Percentiles rank a stretch among this genome's conserved stretches.
These are phyloP conservation scores for Eulemur mongoz DNA, from an alignment of 2,797 vertebrate genomes.

Conservation along the genomic window DNA sequence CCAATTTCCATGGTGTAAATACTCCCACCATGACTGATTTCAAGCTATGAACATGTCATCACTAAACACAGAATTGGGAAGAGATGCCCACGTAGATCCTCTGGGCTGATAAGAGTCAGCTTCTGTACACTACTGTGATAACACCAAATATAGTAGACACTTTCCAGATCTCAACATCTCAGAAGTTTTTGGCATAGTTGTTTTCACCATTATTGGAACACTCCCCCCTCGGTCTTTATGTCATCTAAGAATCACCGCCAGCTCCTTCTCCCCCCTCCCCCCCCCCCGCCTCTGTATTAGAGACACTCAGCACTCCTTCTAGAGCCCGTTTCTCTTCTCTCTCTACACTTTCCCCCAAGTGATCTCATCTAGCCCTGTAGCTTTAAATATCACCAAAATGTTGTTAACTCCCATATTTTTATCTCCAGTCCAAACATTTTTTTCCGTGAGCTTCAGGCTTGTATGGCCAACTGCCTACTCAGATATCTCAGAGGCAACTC, in stretches of 20 bases:
- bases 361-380: neutral
- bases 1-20: neutral
- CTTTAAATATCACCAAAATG: constrained; percentile 40
- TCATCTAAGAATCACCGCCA: neutral
- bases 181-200: neutral
- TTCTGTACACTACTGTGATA: neutral
- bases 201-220: neutral
- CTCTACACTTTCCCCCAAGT: neutral
- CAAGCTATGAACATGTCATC: neutral
- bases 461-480: neutral
- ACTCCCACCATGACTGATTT: neutral
- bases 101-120: neutral
- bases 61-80: neutral
- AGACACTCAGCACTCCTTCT: neutral
- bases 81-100: neutral
- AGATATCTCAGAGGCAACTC: neutral
- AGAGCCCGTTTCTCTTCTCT: neutral
- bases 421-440: constrained; percentile 31
- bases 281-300: too few species aligned
- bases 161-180: neutral
- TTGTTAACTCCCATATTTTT: neutral
- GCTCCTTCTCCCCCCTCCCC: neutral
- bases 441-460: neutral
- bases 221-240: neutral
- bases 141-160: neutral